phyloP scores from a whole-genome alignment of 2,888 invertebrate genomes.

The Sminthurides aquaticus region DNA sequence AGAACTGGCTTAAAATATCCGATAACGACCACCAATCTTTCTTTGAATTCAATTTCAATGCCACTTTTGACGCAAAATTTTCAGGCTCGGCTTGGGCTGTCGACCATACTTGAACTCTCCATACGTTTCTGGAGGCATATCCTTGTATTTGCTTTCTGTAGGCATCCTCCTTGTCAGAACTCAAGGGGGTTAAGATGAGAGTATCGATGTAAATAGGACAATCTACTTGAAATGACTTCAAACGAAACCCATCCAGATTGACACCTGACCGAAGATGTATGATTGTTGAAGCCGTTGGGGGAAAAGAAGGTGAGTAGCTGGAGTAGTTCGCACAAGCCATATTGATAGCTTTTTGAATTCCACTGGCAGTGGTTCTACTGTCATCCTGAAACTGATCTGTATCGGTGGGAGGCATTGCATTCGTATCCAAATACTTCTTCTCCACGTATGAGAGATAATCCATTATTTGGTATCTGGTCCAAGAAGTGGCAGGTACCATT shows the following conservation, averaged over 20 bases:
- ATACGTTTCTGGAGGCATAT: constrained; percentile 27
- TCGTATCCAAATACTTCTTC: constrained; percentile 6
- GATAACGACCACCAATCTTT: constrained; percentile 35
- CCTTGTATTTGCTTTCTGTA: constrained; percentile 24
- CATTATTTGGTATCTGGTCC: constrained; percentile 29
- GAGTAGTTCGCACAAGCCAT: constrained; percentile 32
- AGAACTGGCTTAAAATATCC: constrained; percentile 32
- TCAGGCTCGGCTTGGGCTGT: constrained; percentile 24
- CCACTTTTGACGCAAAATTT: constrained; percentile 29
- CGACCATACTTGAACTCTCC: constrained; percentile 27
- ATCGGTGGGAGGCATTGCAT: neutral
- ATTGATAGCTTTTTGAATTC: constrained; percentile 27
- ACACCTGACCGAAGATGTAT: constrained; percentile 26
- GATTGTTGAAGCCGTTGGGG: constrained; percentile 28
- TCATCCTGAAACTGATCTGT: neutral
- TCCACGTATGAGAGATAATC: constrained; percentile 26
- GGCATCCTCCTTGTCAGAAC: constrained; percentile 17
- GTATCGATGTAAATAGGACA: constrained; percentile 32
- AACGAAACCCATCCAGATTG: constrained; percentile 8
- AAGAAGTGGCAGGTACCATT: constrained; percentile 28
- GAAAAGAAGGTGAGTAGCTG: constrained; percentile 17
- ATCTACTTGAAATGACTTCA: constrained; percentile 22
- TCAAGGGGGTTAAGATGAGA: constrained; percentile 18
- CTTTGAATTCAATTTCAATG: constrained; percentile 27
- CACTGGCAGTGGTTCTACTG: constrained; percentile 12